Conservation (phyloP, 2,113 vertebrate genomes). For the Salvator merianae region DNA sequence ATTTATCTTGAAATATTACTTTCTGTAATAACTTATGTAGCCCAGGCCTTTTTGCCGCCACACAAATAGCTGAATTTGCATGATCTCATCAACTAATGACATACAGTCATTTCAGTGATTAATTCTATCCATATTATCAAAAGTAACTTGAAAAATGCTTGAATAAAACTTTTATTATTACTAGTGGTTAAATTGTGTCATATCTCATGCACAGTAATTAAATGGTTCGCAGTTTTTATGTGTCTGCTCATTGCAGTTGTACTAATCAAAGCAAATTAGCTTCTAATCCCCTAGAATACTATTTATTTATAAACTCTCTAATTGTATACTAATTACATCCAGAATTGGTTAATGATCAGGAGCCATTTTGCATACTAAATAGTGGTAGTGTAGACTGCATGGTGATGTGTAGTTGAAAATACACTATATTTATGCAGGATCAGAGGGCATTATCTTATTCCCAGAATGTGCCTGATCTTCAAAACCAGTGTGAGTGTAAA, state of each 20-base stretch:
- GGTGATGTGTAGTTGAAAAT: no score
- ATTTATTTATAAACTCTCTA: slow-evolving; percentile 29
- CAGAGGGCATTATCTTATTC: no score
- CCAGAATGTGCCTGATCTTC: no score
- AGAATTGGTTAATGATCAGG: slow-evolving; percentile 17
- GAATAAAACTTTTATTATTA: slow-evolving; percentile 57
- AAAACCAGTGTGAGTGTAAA: not conserved
- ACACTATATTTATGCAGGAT: no score
- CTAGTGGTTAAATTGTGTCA: slow-evolving; percentile 55
- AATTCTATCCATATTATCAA: slow-evolving; percentile 41
- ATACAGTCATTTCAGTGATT: slow-evolving; percentile 66
- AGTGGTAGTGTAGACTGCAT: not conserved
- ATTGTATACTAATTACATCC: slow-evolving; percentile 21
- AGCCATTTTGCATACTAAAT: not conserved
- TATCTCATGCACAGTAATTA: slow-evolving; percentile 35
- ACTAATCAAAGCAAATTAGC: slow-evolving; percentile 21
- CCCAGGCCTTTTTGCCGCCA: slow-evolving; percentile 43
- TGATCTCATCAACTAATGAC: slow-evolving; percentile 55
- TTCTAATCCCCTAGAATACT: slow-evolving; percentile 1
- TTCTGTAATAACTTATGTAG: slow-evolving; percentile 54
- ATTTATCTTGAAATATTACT: slow-evolving; percentile 25
- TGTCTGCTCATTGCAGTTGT: not conserved
- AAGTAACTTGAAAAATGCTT: slow-evolving; percentile 56
- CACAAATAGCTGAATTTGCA: slow-evolving; percentile 62
- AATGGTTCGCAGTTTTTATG: slow-evolving; percentile 15